These are phyloP conservation scores for Pseudoatta argentina DNA, from an alignment of 1,140 invertebrate species.

Conservation along the genomic window DNA sequence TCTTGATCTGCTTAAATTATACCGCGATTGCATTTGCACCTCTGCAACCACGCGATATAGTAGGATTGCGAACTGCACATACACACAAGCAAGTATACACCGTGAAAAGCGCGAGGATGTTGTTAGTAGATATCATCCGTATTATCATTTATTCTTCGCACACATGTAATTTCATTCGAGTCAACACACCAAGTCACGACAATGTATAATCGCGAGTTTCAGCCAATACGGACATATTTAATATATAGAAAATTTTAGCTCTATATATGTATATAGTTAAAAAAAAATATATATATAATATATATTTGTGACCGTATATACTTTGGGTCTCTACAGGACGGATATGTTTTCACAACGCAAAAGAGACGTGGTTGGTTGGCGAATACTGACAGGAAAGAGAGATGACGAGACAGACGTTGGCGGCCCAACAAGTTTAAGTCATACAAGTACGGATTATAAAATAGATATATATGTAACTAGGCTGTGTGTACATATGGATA, in stretches of 20 bases:
- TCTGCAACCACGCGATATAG: constrained; percentile 22
- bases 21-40: constrained; percentile 57
- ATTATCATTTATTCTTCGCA: constrained; percentile 46
- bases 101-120: background rate
- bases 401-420: constrained; percentile 65
- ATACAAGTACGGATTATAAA: constrained; percentile 66
- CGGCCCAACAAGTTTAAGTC: constrained; percentile 34
- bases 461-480: constrained; percentile 63
- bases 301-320: too few species aligned
- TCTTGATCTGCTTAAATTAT: constrained; percentile 63
- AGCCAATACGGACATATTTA: constrained; percentile 6
- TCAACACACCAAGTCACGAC: background rate
- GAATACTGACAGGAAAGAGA: constrained; percentile 72
- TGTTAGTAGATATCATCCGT: constrained; percentile 25
- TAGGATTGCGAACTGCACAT: constrained; percentile 45
- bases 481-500: constrained; percentile 84
- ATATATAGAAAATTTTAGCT: constrained; percentile 36
- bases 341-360: background rate
- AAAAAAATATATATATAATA: too few species aligned
- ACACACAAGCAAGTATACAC: background rate
- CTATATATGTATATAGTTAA: too few species aligned
- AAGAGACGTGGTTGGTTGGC: constrained; percentile 3
- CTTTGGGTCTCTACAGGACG: background rate
- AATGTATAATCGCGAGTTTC: constrained; percentile 11
- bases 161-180: constrained; percentile 25